A percentile compares a stretch with the other conserved stretches of the same genome.
Conservation (phyloP, 2,797 vertebrate species). For the Babyrousa celebensis region DNA sequence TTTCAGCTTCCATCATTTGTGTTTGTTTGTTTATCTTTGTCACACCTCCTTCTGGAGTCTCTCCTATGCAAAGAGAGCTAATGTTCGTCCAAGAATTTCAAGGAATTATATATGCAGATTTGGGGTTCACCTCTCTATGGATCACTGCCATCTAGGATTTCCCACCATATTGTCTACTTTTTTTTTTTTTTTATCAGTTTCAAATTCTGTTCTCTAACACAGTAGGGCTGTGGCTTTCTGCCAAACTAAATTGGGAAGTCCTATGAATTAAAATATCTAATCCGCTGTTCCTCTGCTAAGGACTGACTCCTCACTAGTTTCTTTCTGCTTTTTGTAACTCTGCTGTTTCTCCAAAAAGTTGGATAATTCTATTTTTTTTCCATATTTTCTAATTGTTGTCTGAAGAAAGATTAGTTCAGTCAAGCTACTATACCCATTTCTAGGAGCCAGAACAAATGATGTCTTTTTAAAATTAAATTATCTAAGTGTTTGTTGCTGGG, state of each 20-base stretch:
- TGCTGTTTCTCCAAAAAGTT: neutral
- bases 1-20: neutral
- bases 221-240: neutral
- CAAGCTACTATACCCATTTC: neutral
- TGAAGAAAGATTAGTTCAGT: conserved; percentile 22
- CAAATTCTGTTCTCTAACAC: neutral
- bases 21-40: neutral
- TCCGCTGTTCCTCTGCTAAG: neutral
- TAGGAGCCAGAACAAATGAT: conserved; percentile 7
- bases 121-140: neutral
- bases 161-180: neutral
- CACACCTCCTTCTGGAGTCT: neutral
- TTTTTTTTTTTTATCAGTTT: neutral
- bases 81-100: neutral
- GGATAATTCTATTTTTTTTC: neutral
- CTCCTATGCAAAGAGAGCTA: neutral
- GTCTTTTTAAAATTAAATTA: conserved; percentile 39
- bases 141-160: neutral
- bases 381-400: neutral
- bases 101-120: neutral
- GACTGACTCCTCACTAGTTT: neutral
- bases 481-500: conserved; percentile 13
- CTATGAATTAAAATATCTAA: neutral
- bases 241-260: neutral
- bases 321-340: conserved; percentile 15